Evolutionary conservation across 2,113 vertebrate species (phyloP), one percentile per base, ranked within the genome.

Genomic region (Nibea albiflora): DNA sequence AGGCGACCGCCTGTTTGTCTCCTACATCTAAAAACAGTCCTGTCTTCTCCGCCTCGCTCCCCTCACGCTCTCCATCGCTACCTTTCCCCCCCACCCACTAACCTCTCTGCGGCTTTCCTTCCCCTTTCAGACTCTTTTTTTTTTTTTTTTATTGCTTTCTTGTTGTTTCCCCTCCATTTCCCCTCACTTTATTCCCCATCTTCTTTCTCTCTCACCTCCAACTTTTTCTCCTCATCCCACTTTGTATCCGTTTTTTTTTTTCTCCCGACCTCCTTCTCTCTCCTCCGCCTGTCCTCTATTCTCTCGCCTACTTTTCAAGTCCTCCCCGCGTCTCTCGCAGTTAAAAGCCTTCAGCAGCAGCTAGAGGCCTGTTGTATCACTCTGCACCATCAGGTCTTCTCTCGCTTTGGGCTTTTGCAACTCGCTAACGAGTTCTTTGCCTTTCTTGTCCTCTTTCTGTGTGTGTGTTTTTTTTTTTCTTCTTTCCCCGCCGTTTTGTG

Each of bases 381-480:
- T 82, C 72, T 1, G 61, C 64, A 17, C 80, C 65, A 74, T 81
- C 86, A 68, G 71, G 57, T 65, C 73, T 26, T 39, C n/a, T 68
- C 19, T 65, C 3, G 73, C 83, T 85, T 61, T n/a, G 61, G 70
- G 73, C 31, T 76, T 52, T 63, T 62, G 15, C 69, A 61, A 20
- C 80, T 76, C 57, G 3, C 63, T 83, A 83, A 83, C 62, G 63
- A 83, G 76, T 78, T 85, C 76, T 81, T 87, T 76, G 64, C 81
- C 73, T 83, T 80, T 74, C 58, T 81, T 62, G 11, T 56, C 64
- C 56, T 78, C 47, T 61, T 61, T 63, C 35, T 75, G 35, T 58
- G 2, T 57, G 28, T 31, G n/a, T n/a, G n/a, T n/a, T n/a, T n/a
- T 26, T 26, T 26, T 22, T 39, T 65, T n/a, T 16, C 2, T 4